Base-by-base conservation (phyloP, 2,113 vertebrate species). In the Ahaetulla prasina region DNA sequence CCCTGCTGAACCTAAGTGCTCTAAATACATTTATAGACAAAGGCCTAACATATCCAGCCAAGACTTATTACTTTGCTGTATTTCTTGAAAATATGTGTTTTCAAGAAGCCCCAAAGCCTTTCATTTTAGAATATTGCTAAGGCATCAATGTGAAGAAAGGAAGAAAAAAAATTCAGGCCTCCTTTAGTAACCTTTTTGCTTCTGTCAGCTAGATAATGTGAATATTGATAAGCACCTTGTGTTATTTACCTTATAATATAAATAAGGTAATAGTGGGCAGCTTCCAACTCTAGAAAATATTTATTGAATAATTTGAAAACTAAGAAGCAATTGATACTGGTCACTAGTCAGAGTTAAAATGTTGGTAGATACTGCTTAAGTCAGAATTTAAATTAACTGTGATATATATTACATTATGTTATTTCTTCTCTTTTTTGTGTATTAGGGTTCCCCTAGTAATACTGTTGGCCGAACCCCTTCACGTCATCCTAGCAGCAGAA, bases 391-490 rank as follows among this genome's bases (percentile, higher is more conserved):
- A 0, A 0, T 89, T 85, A 91, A 93, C 39, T 95, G 87, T 60
- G 52, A 74, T 52, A 23, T 93, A 93, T 85, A 90, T 91, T 85
- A 92, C 86, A 68, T n/a, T 93, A 92, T 85, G 91, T 90, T 18
- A 39, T 80, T 80, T 80, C 50, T 39, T 93, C n/a, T 94, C 89
- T 95, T 94, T 60, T 57, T 92, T 95, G 94, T 80, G 2, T 94
- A 89, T 22, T 94, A 99, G 99, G 98, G 99, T 14, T 99, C 99
- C 93, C 99, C 99, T 0, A 99, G 99, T 97, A 99, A 99, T 97
- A 99, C 99, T 9, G 98, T 99, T 88, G 98, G 98, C 85, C 98
- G 99, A 87, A 98, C 98, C 16, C 97, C 98, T 35, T 96, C 98
- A 30, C 98, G 99, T 91, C 99, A 99, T 96, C 97, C 98, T 92